Conservation (phyloP, 2,888 invertebrate species). For the Eilema griseolum region DNA sequence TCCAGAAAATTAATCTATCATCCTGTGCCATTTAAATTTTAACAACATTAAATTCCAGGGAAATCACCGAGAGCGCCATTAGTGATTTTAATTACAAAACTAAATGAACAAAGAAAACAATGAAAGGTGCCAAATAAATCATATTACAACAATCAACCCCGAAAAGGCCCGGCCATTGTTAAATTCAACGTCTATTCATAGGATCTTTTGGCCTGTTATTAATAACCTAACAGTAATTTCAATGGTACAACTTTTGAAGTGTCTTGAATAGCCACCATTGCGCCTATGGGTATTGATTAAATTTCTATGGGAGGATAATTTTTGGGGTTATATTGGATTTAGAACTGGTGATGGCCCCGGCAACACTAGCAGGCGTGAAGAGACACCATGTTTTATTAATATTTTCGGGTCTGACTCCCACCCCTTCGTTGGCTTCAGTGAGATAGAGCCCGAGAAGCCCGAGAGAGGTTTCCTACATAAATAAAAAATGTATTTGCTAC, state of each 20-base stretch:
- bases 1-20: conserved; percentile 4
- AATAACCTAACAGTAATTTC: conserved; percentile 63
- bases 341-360: background rate
- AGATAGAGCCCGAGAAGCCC: background rate
- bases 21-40: conserved; percentile 1
- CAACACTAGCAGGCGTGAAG: background rate
- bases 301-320: conserved; percentile 23
- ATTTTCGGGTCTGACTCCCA: background rate
- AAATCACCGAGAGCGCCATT: conserved; percentile 8
- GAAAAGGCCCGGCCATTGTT: conserved; percentile 35
- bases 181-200: conserved; percentile 42
- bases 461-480: background rate
- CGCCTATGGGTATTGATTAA: conserved; percentile 39
- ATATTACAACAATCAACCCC: conserved; percentile 33
- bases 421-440: background rate
- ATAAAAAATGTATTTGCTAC: background rate
- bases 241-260: conserved; percentile 60
- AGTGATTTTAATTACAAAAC: conserved; percentile 28
- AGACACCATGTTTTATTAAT: background rate
- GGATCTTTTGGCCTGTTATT: conserved; percentile 54
- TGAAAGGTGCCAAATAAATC: conserved; percentile 35
- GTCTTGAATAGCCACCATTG: conserved; percentile 53
- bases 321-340: background rate
- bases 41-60: conserved; percentile 12
- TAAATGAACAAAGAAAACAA: conserved; percentile 26